Conservation (phyloP, 2,888 invertebrate species). For the Latheticus oryzae region DNA sequence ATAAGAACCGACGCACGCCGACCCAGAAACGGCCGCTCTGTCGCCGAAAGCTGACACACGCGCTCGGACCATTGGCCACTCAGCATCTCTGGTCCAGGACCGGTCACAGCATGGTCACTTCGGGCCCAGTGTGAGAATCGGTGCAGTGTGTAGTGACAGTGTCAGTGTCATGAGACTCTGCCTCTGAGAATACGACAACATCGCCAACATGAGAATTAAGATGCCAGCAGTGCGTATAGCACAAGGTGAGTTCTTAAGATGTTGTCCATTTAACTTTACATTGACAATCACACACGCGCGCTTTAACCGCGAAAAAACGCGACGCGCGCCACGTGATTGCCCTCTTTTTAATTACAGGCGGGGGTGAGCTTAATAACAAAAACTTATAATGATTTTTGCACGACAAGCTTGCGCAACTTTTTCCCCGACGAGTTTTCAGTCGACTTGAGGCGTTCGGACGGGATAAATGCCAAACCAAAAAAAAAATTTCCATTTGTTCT, state of each 20-base stretch:
- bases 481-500: too few species aligned
- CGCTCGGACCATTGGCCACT: conserved; percentile 65
- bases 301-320: conserved; percentile 20
- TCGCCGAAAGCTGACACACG: conserved; percentile 62
- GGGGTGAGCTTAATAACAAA: conserved; percentile 61
- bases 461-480: conserved; percentile 13
- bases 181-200: conserved; percentile 21
- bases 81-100: conserved; percentile 61
- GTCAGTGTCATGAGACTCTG: conserved; percentile 25
- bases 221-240: conserved; percentile 97
- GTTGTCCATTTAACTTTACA: too few species aligned
- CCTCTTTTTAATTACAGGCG: conserved; percentile 48
- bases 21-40: conserved; percentile 47
- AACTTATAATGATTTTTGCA: conserved; percentile 66
- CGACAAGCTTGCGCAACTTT: conserved; percentile 63
- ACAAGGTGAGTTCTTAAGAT: conserved; percentile 79
- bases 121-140: conserved; percentile 35
- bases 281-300: conserved; percentile 41
- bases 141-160: conserved; percentile 20
- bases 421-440: conserved; percentile 50
- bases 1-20: conserved; percentile 52
- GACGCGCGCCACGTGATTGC: conserved; percentile 56
- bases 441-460: conserved; percentile 36
- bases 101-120: conserved; percentile 41
- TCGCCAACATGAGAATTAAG: conserved; percentile 93